A percentile compares a stretch with the other conserved stretches of the same genome.
These are phyloP conservation scores for Ondatra zibethicus DNA, from an alignment of 2,113 vertebrate species.

Conservation along the genomic window DNA sequence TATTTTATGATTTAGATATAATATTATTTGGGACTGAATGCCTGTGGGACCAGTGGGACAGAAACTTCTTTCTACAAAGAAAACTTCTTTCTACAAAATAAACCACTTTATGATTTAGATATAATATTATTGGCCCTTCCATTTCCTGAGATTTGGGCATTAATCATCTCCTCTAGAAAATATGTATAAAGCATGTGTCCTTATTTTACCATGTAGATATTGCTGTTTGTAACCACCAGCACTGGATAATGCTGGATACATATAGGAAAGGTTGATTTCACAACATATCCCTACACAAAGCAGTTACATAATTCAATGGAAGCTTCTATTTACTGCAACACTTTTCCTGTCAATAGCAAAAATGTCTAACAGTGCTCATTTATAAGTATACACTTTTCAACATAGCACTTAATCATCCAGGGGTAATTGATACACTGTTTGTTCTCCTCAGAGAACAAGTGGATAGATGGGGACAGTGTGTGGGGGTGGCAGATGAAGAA, in stretches of 20 bases:
- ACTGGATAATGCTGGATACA: background rate
- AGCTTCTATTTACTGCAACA: background rate
- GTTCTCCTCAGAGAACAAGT: background rate
- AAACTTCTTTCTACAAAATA: no score
- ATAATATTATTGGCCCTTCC: background rate
- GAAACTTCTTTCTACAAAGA: no score
- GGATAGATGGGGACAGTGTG: background rate
- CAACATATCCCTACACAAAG: background rate
- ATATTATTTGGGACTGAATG: no score
- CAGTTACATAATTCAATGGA: background rate
- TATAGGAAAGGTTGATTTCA: background rate
- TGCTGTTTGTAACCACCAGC: background rate
- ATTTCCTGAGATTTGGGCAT: background rate
- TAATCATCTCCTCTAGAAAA: background rate
- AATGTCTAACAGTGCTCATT: background rate
- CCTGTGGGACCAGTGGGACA: no score
- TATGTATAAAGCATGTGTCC: background rate
- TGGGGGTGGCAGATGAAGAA: background rate
- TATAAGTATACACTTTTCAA: background rate
- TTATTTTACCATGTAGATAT: background rate
- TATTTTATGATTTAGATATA: slow-evolving; percentile 1
- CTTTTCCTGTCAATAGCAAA: background rate
- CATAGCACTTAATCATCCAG: background rate
- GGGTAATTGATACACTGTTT: background rate
- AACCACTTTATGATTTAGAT: background rate